Evolutionary conservation across 23 tunicate species (phyloP).

Genomic region (Diplosoma virens): DNA sequence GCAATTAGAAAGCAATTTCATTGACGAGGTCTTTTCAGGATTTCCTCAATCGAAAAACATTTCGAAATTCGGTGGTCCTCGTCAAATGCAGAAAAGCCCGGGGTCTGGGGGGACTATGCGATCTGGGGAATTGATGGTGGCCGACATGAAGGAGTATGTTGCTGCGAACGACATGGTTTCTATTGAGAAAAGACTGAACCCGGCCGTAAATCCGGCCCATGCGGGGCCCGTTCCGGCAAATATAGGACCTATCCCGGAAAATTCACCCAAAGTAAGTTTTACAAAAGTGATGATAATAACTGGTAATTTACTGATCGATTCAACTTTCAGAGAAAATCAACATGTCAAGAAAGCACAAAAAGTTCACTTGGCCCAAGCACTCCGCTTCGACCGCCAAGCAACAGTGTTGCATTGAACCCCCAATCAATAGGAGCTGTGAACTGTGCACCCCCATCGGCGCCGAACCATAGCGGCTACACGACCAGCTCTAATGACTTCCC

Average conservation of each 20-base stretch:
- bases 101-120: neutral
- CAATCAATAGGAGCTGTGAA: conserved; percentile 27
- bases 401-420: conserved; percentile 28
- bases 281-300: neutral
- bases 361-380: conserved; percentile 32
- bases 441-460: conserved; percentile 1
- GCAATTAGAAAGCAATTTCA: neutral
- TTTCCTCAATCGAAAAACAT: conserved; percentile 20
- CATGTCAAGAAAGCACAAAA: conserved; percentile 4
- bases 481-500: neutral
- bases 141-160: conserved; percentile 41
- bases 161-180: conserved; percentile 76
- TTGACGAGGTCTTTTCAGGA: neutral
- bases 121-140: neutral
- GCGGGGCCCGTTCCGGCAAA: neutral
- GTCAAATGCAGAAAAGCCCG: neutral
- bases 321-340: neutral
- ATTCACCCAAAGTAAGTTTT: conserved; percentile 52
- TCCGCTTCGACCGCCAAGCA: conserved; percentile 34
- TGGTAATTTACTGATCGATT: neutral
- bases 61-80: neutral
- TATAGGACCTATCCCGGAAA: neutral
- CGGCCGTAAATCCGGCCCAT: conserved; percentile 7
- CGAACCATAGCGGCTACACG: neutral
- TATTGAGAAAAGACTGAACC: conserved; percentile 60